phyloP scores from a whole-genome alignment of 2,888 invertebrate species.

The Chloromyia formosa region DNA sequence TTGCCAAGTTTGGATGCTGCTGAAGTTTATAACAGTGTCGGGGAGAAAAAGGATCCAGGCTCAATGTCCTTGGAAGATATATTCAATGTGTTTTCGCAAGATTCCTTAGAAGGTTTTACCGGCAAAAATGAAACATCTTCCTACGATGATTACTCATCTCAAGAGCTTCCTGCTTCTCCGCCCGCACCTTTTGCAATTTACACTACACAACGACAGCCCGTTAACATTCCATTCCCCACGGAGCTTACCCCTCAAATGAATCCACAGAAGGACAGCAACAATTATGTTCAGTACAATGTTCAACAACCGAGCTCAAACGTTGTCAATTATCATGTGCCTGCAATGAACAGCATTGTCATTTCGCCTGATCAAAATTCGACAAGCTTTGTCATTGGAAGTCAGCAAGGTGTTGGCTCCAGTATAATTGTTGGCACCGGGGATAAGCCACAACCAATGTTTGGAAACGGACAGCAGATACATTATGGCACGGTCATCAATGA shows the following conservation, averaged over 20 bases:
- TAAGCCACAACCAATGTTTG: conserved; percentile 64
- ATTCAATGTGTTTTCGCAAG: conserved; percentile 61
- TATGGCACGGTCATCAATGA: conserved; percentile 61
- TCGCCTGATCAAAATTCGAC: conserved; percentile 72
- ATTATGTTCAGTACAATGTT: conserved; percentile 62
- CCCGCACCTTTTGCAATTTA: conserved; percentile 60
- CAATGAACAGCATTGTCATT: conserved; percentile 72
- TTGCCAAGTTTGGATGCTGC: conserved; percentile 43
- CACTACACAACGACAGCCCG: conserved; percentile 39
- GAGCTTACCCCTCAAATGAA: conserved; percentile 33
- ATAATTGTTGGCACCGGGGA: conserved; percentile 65
- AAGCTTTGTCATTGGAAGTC: conserved; percentile 72
- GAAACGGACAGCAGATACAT: conserved; percentile 59
- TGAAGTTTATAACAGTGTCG: conserved; percentile 50
- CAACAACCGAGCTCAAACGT: conserved; percentile 60
- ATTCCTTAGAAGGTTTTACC: conserved; percentile 54
- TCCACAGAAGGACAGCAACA: conserved; percentile 53
- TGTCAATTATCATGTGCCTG: conserved; percentile 62
- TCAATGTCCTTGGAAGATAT: conserved; percentile 61
- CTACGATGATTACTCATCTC: conserved; percentile 51
- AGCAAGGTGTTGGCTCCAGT: conserved; percentile 68
- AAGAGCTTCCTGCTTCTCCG: conserved; percentile 58
- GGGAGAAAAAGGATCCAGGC: conserved; percentile 53
- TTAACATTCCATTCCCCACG: conserved; percentile 5
- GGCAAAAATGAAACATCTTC: background rate